A percentile compares a stretch with the other conserved stretches of the same genome.
Conservation (phyloP, 2,113 vertebrate species). For the Oostethus manadensis region DNA sequence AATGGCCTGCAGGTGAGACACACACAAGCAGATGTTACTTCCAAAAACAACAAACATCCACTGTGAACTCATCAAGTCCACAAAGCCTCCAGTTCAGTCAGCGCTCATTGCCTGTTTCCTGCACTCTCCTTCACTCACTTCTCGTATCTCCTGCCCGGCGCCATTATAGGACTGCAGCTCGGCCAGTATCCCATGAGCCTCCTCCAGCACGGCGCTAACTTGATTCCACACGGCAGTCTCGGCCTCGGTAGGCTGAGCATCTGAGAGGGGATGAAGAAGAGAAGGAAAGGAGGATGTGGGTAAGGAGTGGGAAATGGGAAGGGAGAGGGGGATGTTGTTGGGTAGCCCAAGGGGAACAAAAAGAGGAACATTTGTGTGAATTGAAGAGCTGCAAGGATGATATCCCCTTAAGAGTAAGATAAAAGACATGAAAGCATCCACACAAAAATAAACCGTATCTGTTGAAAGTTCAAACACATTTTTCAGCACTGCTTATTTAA, state of each 20-base stretch:
- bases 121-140: slow-evolving; percentile 66
- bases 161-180: slow-evolving; percentile 90
- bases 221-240: slow-evolving; percentile 91
- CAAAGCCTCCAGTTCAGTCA: neutral
- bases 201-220: slow-evolving; percentile 88
- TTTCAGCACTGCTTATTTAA: too few species aligned
- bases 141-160: slow-evolving; percentile 87
- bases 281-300: slow-evolving; percentile 12
- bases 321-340: neutral
- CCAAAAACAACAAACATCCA: too few species aligned
- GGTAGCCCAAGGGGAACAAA: slow-evolving; percentile 1
- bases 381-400: slow-evolving; percentile 2
- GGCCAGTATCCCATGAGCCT: slow-evolving; percentile 83
- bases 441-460: neutral
- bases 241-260: slow-evolving; percentile 89
- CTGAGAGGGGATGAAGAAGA: slow-evolving; percentile 54
- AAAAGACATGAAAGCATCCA: slow-evolving; percentile 9
- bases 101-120: slow-evolving; percentile 10
- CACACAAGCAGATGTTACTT: slow-evolving; percentile 24
- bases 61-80: neutral
- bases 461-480: too few species aligned
- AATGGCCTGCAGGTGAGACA: slow-evolving; percentile 75
- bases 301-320: slow-evolving; percentile 24
- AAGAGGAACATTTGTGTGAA: neutral
- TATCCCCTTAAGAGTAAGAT: slow-evolving; percentile 16